Percentiles rank a stretch among this genome's conserved stretches.
These are phyloP conservation scores for Ahaetulla prasina DNA, from an alignment of 2,113 vertebrate species.

Conservation along the genomic window DNA sequence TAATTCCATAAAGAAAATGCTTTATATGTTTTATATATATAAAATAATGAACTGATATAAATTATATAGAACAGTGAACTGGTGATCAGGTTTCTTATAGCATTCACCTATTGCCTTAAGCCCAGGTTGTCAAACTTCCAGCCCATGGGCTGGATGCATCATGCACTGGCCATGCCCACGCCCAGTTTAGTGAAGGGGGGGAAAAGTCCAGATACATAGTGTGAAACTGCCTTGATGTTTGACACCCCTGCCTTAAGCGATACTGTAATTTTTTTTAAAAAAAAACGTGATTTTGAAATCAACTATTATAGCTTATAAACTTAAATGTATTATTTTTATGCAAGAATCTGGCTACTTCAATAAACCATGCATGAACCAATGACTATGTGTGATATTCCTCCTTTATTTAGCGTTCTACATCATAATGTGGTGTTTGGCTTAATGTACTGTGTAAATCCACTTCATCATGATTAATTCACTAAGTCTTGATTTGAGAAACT, in stretches of 20 bases:
- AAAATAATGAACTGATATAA: background rate
- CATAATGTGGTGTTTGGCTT: background rate
- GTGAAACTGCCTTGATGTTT: too few species aligned
- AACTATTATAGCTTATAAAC: background rate
- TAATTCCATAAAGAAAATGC: background rate
- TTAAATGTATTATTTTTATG: background rate
- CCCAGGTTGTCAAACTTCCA: too few species aligned
- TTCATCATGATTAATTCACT: background rate
- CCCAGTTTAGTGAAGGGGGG: too few species aligned
- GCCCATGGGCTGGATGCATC: too few species aligned
- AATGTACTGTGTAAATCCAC: background rate
- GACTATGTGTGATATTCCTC: background rate
- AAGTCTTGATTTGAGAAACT: background rate
- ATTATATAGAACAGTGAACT: background rate
- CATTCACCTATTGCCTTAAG: too few species aligned
- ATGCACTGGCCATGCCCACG: too few species aligned
- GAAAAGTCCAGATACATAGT: too few species aligned
- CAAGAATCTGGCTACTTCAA: background rate
- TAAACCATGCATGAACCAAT: background rate
- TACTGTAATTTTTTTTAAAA: background rate
- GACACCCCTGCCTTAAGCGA: too few species aligned
- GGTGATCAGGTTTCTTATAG: background rate
- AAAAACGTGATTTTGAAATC: background rate
- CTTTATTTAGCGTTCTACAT: background rate
- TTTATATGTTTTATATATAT: background rate